Evolutionary conservation across 2,797 vertebrate genomes (phyloP).

Genomic region (Typhlichthys subterraneus): DNA sequence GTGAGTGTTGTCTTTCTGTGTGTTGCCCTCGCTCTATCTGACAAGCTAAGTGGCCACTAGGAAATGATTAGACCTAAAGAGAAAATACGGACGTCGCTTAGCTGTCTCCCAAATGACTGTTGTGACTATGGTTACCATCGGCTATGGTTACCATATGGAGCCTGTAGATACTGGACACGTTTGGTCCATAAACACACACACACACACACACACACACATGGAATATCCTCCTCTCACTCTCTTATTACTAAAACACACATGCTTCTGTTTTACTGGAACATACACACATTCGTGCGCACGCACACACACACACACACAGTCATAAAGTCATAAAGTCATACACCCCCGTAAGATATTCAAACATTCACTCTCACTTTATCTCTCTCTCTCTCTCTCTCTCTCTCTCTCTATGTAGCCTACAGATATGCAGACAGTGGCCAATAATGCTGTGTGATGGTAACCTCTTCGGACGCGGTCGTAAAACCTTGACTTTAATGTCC

Average conservation of each 20-base stretch:
- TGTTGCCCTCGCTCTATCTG: conserved; percentile 30
- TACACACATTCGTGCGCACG: conserved; percentile 1
- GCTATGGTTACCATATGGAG: conserved; percentile 48
- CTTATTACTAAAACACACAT: conserved; percentile 7
- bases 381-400: neutral
- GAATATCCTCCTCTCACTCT: conserved; percentile 1
- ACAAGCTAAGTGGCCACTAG: conserved; percentile 51
- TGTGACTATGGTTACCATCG: conserved; percentile 19
- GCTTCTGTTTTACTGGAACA: neutral
- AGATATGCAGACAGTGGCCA: no score
- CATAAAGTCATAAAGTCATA: no score
- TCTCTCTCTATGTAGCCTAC: neutral
- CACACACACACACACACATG: conserved; percentile 7
- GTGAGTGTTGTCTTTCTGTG: conserved; percentile 7
- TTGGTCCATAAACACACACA: conserved; percentile 6
- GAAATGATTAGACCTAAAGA: conserved; percentile 60
- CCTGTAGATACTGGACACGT: conserved; percentile 10
- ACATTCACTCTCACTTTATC: neutral
- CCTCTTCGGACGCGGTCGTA: conserved; percentile 30
- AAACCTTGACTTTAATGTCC: conserved; percentile 20
- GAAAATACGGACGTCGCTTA: conserved; percentile 62
- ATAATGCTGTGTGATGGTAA: conserved; percentile 18
- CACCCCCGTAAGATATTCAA: no score
- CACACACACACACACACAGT: conserved; percentile 6
- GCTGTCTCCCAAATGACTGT: conserved; percentile 28